Evolutionary conservation across 2,113 vertebrate species (phyloP).

Genomic region (Callorhinus ursinus): DNA sequence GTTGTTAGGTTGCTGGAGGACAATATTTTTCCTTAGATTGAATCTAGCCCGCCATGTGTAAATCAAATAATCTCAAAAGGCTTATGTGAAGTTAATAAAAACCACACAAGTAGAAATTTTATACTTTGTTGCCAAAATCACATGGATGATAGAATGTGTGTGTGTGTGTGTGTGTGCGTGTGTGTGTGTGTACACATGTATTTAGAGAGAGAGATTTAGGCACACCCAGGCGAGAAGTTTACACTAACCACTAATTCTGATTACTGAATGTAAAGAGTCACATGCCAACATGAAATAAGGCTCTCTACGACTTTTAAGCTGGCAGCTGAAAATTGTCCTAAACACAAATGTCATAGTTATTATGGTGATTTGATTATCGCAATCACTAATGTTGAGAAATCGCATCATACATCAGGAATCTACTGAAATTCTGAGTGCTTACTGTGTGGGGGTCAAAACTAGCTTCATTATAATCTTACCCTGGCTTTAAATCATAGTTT

Average conservation of each 20-base stretch:
- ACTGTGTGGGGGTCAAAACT: constrained; percentile 38
- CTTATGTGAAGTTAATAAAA: constrained; percentile 49
- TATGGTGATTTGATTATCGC: constrained; percentile 49
- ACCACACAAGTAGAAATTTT: constrained; percentile 37
- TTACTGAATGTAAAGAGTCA: constrained; percentile 54
- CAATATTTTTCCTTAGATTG: constrained; percentile 53
- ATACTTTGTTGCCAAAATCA: constrained; percentile 46
- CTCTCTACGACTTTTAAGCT: constrained; percentile 40
- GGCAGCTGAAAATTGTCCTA: constrained; percentile 35
- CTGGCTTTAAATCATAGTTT: constrained; percentile 64
- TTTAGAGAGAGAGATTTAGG: neutral
- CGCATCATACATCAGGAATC: constrained; percentile 48
- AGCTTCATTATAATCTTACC: constrained; percentile 50
- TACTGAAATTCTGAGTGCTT: constrained; percentile 53
- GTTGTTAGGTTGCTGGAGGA: neutral
- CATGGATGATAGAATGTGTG: neutral
- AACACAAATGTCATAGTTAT: constrained; percentile 20
- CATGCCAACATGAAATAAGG: constrained; percentile 54
- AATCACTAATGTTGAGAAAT: constrained; percentile 60
- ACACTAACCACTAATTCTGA: constrained; percentile 51
- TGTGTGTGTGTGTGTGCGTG: neutral
- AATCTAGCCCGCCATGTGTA: constrained; percentile 8
- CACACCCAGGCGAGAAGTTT: constrained; percentile 20
- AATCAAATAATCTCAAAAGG: constrained; percentile 64
- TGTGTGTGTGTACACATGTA: neutral